A percentile compares a stretch with the other conserved stretches of the same genome.
These are phyloP conservation scores for Maniola hyperantus DNA, from an alignment of 2,888 invertebrate species.

Conservation along the genomic window DNA sequence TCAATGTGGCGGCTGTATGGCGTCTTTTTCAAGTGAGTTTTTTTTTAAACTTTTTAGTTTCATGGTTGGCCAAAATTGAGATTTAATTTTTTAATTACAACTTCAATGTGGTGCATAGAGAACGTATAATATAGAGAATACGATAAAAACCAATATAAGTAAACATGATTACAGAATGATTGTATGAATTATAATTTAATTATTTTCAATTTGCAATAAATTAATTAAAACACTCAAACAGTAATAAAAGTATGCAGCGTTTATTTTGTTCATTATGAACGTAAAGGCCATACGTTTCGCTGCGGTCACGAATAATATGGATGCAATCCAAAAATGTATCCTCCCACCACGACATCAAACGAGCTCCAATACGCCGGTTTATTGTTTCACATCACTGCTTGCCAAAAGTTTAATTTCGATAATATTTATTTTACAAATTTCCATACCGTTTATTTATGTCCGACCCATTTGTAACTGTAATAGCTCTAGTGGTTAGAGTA, in stretches of 20 bases:
- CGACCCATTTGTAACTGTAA: conserved; percentile 25
- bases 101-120: too few relatives aligned
- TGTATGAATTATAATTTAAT: conserved; percentile 26
- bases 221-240: conserved; percentile 38
- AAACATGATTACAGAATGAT: conserved; percentile 4
- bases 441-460: conserved; percentile 23
- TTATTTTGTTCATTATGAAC: conserved; percentile 48
- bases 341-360: conserved; percentile 48
- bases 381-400: conserved; percentile 48
- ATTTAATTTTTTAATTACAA: too few relatives aligned
- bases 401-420: conserved; percentile 48
- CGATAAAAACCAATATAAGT: too few relatives aligned
- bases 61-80: too few relatives aligned
- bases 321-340: conserved; percentile 71
- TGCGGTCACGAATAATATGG: conserved; percentile 71
- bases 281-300: conserved; percentile 57
- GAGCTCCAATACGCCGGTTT: conserved; percentile 49
- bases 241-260: conserved; percentile 51
- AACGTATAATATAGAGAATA: not conserved
- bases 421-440: conserved; percentile 37
- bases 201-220: conserved; percentile 35
- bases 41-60: too few relatives aligned
- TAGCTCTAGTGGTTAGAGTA: conserved; percentile 16
- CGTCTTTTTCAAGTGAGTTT: too few relatives aligned
- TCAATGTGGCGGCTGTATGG: too few relatives aligned